Evolutionary conservation across 2,888 invertebrate species (phyloP).

Genomic region (Orthosia gracilis): DNA sequence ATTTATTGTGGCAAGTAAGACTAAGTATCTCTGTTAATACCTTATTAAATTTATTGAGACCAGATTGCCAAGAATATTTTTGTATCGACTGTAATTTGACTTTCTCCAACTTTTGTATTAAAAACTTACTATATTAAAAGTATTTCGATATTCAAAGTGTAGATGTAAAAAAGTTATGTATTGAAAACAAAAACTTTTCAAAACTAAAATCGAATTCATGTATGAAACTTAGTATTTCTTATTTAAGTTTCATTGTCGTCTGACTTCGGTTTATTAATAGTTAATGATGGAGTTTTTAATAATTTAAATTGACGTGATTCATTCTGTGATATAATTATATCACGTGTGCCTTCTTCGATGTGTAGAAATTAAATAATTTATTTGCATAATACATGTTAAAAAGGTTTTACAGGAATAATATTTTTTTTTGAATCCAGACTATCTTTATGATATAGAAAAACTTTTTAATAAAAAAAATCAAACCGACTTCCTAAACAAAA

Average conservation of each 20-base stretch:
- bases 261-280: conserved; percentile 16
- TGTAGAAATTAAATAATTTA: no score
- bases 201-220: conserved; percentile 30
- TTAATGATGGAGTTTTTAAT: no score
- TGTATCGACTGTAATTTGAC: background rate
- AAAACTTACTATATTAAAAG: conserved; percentile 37
- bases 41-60: no score
- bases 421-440: no score
- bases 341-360: no score
- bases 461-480: no score
- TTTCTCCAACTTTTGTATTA: conserved; percentile 13
- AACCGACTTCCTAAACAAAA: no score
- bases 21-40: background rate
- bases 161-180: conserved; percentile 37
- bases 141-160: conserved; percentile 31
- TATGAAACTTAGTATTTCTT: conserved; percentile 29
- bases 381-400: no score
- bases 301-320: background rate
- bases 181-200: conserved; percentile 27
- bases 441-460: no score
- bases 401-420: no score
- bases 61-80: conserved; percentile 1
- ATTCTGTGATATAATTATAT: background rate
- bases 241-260: conserved; percentile 39
- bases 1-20: conserved; percentile 2